phyloP scores from a whole-genome alignment of 2,113 vertebrate genomes.

The Oxygymnocypris stewartii region DNA sequence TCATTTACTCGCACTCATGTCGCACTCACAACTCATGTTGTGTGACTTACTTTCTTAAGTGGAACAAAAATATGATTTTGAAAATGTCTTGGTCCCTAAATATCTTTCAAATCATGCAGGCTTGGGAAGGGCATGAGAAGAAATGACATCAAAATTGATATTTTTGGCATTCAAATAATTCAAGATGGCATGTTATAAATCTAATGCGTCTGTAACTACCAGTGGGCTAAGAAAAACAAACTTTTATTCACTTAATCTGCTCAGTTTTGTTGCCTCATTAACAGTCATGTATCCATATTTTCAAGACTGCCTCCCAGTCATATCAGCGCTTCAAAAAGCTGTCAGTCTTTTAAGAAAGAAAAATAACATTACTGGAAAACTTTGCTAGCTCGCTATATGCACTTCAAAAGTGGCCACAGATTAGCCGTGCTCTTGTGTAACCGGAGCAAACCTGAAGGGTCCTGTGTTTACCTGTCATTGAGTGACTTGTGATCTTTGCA shows the following conservation, averaged over 20 bases:
- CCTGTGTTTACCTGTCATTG: neutral
- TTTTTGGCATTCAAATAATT: neutral
- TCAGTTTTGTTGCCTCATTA: neutral
- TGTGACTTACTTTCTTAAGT: neutral
- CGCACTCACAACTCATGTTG: too few relatives aligned
- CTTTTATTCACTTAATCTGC: neutral
- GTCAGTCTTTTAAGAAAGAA: neutral
- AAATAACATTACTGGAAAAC: neutral
- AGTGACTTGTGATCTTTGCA: neutral
- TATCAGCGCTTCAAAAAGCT: neutral
- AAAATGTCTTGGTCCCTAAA: neutral
- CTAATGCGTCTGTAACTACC: too few relatives aligned
- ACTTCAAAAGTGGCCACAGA: neutral
- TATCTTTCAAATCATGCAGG: too few relatives aligned
- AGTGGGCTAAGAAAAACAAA: too few relatives aligned
- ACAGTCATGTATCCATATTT: neutral
- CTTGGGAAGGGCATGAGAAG: too few relatives aligned
- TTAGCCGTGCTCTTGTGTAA: neutral
- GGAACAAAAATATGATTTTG: neutral
- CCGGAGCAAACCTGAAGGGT: neutral
- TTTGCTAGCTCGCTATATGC: neutral
- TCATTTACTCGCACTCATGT: neutral
- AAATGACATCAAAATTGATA: too few relatives aligned
- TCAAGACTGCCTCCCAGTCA: neutral
- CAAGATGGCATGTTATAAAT: too few relatives aligned